These are phyloP conservation scores for Arenicola marina DNA, from an alignment of 2,888 invertebrate genomes.

Conservation along the genomic window DNA sequence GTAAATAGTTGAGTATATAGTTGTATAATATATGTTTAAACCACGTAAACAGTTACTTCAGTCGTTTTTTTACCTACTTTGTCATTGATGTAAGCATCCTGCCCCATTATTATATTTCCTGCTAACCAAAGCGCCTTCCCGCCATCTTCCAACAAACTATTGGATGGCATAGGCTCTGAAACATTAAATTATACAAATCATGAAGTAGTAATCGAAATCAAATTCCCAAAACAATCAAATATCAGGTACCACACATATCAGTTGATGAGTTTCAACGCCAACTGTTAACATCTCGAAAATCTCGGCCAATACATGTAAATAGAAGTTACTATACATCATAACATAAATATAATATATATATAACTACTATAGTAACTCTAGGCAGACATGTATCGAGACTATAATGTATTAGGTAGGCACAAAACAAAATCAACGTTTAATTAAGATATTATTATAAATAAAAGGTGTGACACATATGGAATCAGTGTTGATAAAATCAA, in stretches of 20 bases:
- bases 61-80: slow-evolving; percentile 4
- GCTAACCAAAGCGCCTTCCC: slow-evolving; percentile 16
- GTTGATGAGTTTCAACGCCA: too few relatives aligned
- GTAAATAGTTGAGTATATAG: not conserved
- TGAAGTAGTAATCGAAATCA: not conserved
- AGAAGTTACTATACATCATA: too few relatives aligned
- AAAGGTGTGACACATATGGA: not conserved
- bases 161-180: slow-evolving; percentile 33
- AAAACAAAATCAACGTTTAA: not conserved
- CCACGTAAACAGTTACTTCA: not conserved
- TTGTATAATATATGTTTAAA: not conserved
- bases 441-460: not conserved
- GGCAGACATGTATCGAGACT: too few relatives aligned
- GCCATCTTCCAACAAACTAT: slow-evolving; percentile 18
- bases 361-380: too few relatives aligned
- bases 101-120: slow-evolving; percentile 19
- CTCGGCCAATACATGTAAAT: too few relatives aligned
- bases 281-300: too few relatives aligned
- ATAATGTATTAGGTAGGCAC: too few relatives aligned
- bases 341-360: too few relatives aligned
- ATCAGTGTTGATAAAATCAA: too few relatives aligned
- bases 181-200: slow-evolving; percentile 3
- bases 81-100: not conserved
- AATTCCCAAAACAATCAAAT: too few relatives aligned
- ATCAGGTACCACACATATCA: too few relatives aligned